phyloP scores from a whole-genome alignment of 1,140 invertebrate genomes.

The Maniola jurtina region DNA sequence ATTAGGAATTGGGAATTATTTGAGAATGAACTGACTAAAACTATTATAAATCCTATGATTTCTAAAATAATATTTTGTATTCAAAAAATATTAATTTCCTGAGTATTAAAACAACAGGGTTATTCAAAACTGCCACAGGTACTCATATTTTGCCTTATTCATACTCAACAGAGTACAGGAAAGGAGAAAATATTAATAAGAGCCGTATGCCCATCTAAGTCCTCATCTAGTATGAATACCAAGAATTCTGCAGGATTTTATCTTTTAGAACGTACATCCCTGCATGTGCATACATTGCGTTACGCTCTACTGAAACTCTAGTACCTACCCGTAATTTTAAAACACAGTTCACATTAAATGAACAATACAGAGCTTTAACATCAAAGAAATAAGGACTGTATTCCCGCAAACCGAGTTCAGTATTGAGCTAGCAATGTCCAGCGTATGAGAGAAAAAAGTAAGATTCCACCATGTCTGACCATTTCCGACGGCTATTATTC shows the following conservation, averaged over 20 bases:
- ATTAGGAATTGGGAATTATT: too few species aligned
- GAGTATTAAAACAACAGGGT: not conserved
- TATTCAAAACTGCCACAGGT: not conserved
- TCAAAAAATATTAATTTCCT: too few species aligned
- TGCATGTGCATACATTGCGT: constrained; percentile 48
- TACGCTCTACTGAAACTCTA: constrained; percentile 49
- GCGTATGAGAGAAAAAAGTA: constrained; percentile 67
- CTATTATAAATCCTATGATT: too few species aligned
- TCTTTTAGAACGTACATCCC: constrained; percentile 40
- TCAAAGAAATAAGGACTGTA: constrained; percentile 30
- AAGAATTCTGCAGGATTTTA: constrained; percentile 32
- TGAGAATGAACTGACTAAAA: too few species aligned
- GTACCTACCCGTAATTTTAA: constrained; percentile 48
- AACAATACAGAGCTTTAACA: constrained; percentile 29
- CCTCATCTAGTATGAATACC: constrained; percentile 20
- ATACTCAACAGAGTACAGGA: not conserved
- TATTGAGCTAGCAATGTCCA: constrained; percentile 71
- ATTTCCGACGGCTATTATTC: constrained; percentile 78
- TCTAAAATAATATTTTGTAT: too few species aligned
- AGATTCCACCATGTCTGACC: constrained; percentile 75
- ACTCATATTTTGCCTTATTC: not conserved
- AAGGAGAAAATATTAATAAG: constrained; percentile 13
- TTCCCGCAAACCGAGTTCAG: constrained; percentile 25
- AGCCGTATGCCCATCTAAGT: constrained; percentile 9
- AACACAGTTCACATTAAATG: constrained; percentile 29